Conservation (phyloP, 2,888 invertebrate species). For the Rhimphoctona megacephalus region DNA sequence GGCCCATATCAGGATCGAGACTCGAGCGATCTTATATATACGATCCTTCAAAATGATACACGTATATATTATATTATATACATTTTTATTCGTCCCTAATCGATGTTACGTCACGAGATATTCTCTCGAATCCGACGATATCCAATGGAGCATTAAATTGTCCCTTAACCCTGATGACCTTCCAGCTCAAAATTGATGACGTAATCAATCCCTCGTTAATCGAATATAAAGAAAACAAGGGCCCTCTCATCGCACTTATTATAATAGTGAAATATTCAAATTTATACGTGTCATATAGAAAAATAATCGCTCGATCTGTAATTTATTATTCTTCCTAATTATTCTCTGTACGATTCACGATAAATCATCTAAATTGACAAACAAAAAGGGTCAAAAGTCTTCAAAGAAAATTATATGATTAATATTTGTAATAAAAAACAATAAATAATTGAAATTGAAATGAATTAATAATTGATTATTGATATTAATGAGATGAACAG, state of each 20-base stretch:
- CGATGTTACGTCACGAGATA: slow-evolving; percentile 47
- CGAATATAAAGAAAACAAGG: background rate
- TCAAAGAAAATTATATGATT: too few relatives aligned
- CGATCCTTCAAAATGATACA: slow-evolving; percentile 23
- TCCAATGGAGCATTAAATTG: slow-evolving; percentile 43
- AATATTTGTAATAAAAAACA: background rate
- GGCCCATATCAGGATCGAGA: slow-evolving; percentile 18
- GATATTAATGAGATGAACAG: background rate
- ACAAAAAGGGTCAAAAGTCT: too few relatives aligned
- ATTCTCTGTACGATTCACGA: background rate
- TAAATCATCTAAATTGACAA: too few relatives aligned
- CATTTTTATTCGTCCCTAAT: slow-evolving; percentile 9
- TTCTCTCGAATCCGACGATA: slow-evolving; percentile 39
- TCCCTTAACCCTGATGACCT: slow-evolving; percentile 35
- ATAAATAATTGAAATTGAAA: background rate
- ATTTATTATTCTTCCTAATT: background rate
- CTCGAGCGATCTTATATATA: slow-evolving; percentile 15
- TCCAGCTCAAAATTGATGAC: slow-evolving; percentile 31
- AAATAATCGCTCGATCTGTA: too few relatives aligned
- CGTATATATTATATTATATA: background rate
- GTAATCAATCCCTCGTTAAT: slow-evolving; percentile 36
- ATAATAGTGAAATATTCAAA: slow-evolving; percentile 6
- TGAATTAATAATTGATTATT: too few relatives aligned
- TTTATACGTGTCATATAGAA: background rate
- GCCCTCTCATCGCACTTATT: background rate